Evolutionary conservation across 2,113 vertebrate genomes (phyloP), one percentile per base, ranked within the genome.

Genomic region (Ophiodon elongatus): DNA sequence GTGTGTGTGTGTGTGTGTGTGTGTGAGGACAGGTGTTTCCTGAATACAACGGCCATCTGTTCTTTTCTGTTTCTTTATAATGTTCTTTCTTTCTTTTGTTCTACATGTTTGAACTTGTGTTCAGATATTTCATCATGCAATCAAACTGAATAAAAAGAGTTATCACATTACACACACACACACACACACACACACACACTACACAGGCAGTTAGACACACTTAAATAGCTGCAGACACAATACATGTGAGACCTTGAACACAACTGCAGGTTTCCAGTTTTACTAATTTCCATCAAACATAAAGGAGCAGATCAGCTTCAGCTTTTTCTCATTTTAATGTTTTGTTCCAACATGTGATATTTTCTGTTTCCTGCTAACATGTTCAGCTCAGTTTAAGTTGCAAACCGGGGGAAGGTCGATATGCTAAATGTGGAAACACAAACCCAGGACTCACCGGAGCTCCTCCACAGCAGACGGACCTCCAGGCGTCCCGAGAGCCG

Each of bases 381-480:
- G 39, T 25, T 21, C 33, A 45, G 5, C 29, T 71, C 52, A 6
- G 43, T 41, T 79, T 79, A 43, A 43, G 11, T 43, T 14, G 41
- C 3, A 43, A 43, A 43, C 41, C 11, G 4, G 6, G 8, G 6
- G 47, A 50, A 50, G 19, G 21, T 50, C 19, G 15, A 14, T n/a
- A n/a, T n/a, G 1, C 14, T 5, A 17, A 19, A 45, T 17, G 43
- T 43, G 41, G 41, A 43, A 45, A 17, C 45, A 4, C 5, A 15
- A 13, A 37, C n/a, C n/a, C n/a, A n/a, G n/a, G n/a, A n/a, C 69
- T 72, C 90, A 96, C 95, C 95, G 0, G 93, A 82, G 69, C 63
- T 85, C 50, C 85, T 93, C 94, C 94, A 95, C 65, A 94, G 82
- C 66, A 88, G 85, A 8, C 88, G 52, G 79, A 95, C 86, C 19